A percentile compares a stretch with the other conserved stretches of the same genome.
phyloP scores from a whole-genome alignment of 2,888 invertebrate species.

The Argyra leucocephala region DNA sequence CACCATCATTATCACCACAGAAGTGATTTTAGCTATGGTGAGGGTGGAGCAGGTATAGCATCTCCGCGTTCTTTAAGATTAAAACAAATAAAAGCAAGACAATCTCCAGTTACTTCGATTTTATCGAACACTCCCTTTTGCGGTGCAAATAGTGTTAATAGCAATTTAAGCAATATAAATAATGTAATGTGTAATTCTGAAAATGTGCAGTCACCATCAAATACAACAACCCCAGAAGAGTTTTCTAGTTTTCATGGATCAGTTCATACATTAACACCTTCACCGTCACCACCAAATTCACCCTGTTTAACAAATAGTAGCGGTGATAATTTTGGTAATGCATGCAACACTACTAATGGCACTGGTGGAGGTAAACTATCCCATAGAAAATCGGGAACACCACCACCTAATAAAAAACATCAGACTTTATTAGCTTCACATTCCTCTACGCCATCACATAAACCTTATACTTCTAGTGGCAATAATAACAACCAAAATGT shows the following conservation, averaged over 20 bases:
- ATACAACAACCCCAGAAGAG: constrained; percentile 26
- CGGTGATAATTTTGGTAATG: constrained; percentile 21
- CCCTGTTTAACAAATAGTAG: constrained; percentile 29
- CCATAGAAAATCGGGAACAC: constrained; percentile 46
- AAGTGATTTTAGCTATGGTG: constrained; percentile 34
- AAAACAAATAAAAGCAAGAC: constrained; percentile 25
- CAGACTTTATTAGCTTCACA: constrained; percentile 48
- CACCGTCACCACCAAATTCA: constrained; percentile 43
- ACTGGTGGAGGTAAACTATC: constrained; percentile 36
- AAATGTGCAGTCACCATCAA: constrained; percentile 25
- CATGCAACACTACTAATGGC: constrained; percentile 17
- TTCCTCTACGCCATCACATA: constrained; percentile 32
- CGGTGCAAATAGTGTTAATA: background rate
- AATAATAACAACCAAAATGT: constrained; percentile 12
- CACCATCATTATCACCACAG: constrained; percentile 44
- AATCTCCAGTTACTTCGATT: constrained; percentile 21
- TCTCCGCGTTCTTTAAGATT: constrained; percentile 35
- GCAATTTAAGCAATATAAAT: constrained; percentile 9
- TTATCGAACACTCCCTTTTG: background rate
- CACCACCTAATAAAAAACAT: constrained; percentile 68
- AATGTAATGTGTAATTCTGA: constrained; percentile 20
- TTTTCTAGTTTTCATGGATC: constrained; percentile 30
- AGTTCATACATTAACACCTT: constrained; percentile 35
- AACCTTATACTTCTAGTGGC: constrained; percentile 17
- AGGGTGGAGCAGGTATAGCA: constrained; percentile 33